Base-by-base conservation (phyloP, 2,113 vertebrate genomes). In the Struthio camelus region DNA sequence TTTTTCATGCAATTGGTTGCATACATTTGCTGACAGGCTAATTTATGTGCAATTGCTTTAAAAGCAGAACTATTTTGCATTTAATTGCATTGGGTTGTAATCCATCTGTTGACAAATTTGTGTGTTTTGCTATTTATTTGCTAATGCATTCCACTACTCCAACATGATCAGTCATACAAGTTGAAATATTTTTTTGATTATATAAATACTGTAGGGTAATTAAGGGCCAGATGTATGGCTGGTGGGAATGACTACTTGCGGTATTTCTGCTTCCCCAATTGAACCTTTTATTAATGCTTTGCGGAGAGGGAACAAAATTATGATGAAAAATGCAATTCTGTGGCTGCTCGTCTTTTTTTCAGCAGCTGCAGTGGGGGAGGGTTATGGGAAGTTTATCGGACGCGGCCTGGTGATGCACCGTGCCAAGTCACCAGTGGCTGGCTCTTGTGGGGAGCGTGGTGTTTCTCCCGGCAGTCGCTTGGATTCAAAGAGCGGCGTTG, bases 81-180 rank as follows among this genome's bases (percentile, higher is more conserved):
- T 96, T 97, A 97, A 97, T 97, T 96, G 95, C 86, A 61, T 93
- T 95, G 96, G 89, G 94, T 97, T 98, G 95, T 96, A 98, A 97
- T 97, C 96, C 96, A 97, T 97, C 97, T 97, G 96, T 97, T 97
- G 97, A 98, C 93, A 97, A 97, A 97, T 94, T 94, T 97, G 91
- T 95, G 81, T 96, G 90, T 96, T 97, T 96, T 97, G 97, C 93
- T 89, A 90, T 96, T 97, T 98, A 96, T 98, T 97, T 97, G 93
- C 92, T 96, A 97, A 98, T 97, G 87, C 24, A 32, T 84, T 94
- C 72, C 93, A 82, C 90, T 92, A 78, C 95, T 96, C 65, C 89
- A 89, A 73, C 91, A 95, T 89, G 93, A 96, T 97, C 97, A 96
- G 77, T 94, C 93, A 96, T 65, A 97, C 40, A 85, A 97, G 89